Percentiles rank a stretch among this genome's conserved stretches.
Conservation (phyloP, 1,140 invertebrate species). For the Drosophila nebulosa region DNA sequence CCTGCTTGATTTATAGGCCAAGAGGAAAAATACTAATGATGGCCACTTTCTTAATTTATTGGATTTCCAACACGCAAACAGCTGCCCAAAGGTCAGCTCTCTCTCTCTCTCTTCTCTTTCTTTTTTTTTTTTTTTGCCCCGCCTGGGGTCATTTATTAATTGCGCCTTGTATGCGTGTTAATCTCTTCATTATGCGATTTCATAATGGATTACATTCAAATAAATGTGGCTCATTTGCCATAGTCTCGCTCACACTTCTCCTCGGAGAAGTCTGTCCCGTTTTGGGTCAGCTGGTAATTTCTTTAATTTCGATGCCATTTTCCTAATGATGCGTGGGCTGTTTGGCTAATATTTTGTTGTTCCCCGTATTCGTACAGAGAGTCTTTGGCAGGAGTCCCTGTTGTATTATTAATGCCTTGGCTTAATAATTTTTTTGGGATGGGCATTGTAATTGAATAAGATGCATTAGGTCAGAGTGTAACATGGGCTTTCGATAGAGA, state of each 20-base stretch:
- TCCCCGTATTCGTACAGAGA: neutral
- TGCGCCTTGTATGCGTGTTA: conserved; percentile 66
- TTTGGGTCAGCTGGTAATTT: conserved; percentile 51
- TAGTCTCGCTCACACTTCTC: neutral
- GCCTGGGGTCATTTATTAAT: conserved; percentile 70
- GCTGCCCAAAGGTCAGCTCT: conserved; percentile 6
- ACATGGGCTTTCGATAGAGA: neutral
- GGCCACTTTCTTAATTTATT: conserved; percentile 68
- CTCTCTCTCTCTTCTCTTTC: neutral
- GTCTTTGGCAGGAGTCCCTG: too few relatives aligned
- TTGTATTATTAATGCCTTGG: conserved; percentile 61
- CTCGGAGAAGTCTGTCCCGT: conserved; percentile 1
- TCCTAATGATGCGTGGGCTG: conserved; percentile 59
- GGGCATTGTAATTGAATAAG: conserved; percentile 62
- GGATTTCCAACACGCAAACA: conserved; percentile 61
- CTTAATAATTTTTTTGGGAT: conserved; percentile 53
- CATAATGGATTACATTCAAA: conserved; percentile 79
- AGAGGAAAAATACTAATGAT: conserved; percentile 58
- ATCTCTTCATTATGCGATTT: conserved; percentile 78
- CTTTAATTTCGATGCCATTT: conserved; percentile 73
- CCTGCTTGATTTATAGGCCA: conserved; percentile 51
- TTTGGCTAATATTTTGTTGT: conserved; percentile 16
- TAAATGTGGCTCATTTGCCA: conserved; percentile 71
- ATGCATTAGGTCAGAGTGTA: conserved; percentile 45
- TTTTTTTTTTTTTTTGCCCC: neutral